A percentile compares a stretch with the other conserved stretches of the same genome.
phyloP scores from a whole-genome alignment of 2,113 vertebrate species.

The rabbit (Oryctolagus cuniculus) region mOryCun1.1 NC_091448.1:8992501-8993000 shows the following conservation, averaged over 20 bases:
- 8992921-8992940: neutral
- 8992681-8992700: no score
- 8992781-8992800: neutral
- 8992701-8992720: no score
- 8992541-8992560: neutral
- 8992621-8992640: neutral
- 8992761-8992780: neutral
- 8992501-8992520: neutral
- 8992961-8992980: neutral
- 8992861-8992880: neutral
- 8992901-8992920: neutral
- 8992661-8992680: no score
- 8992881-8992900: neutral
- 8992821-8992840: neutral
- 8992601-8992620: neutral
- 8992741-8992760: neutral
- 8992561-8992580: neutral
- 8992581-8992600: neutral
- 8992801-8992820: neutral
- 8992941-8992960: neutral
- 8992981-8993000: neutral
- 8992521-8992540: neutral
- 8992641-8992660: no score
- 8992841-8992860: neutral
- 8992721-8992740: no score